phyloP scores from a whole-genome alignment of 1,140 invertebrate genomes.

The Macrosteles quadrilineatus region DNA sequence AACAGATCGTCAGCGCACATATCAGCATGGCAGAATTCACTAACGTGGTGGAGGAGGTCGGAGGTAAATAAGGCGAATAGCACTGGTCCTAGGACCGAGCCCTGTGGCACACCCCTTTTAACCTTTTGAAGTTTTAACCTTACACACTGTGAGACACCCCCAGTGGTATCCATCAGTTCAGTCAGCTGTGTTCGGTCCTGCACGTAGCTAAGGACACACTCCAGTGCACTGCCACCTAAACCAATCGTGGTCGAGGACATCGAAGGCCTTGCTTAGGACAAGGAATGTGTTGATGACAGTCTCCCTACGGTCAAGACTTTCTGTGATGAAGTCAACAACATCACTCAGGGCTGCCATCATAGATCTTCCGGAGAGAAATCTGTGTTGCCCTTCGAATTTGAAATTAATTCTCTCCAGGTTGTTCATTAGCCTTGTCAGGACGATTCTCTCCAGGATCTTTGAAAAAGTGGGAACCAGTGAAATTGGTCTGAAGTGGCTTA shows the following conservation, averaged over 20 bases:
- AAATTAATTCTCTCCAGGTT: background rate
- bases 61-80: constrained; percentile 10
- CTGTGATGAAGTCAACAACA: background rate
- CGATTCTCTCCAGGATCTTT: no score
- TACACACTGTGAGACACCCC: background rate
- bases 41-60: background rate
- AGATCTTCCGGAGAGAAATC: background rate
- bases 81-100: constrained; percentile 17
- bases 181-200: background rate
- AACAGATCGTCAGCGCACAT: background rate
- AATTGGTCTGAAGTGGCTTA: no score
- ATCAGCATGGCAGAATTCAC: background rate
- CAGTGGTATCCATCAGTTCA: background rate
- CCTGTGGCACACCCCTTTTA: constrained; percentile 20
- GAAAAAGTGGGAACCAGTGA: no score
- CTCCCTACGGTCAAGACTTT: background rate
- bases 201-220: background rate
- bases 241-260: constrained; percentile 17
- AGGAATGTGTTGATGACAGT: constrained; percentile 5
- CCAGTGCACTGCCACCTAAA: background rate
- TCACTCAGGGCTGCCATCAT: background rate
- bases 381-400: background rate
- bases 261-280: constrained; percentile 12
- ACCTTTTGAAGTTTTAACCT: background rate
- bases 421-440: background rate